phyloP scores from a whole-genome alignment of 2,888 invertebrate species.

The Polyommatus iphigenia region DNA sequence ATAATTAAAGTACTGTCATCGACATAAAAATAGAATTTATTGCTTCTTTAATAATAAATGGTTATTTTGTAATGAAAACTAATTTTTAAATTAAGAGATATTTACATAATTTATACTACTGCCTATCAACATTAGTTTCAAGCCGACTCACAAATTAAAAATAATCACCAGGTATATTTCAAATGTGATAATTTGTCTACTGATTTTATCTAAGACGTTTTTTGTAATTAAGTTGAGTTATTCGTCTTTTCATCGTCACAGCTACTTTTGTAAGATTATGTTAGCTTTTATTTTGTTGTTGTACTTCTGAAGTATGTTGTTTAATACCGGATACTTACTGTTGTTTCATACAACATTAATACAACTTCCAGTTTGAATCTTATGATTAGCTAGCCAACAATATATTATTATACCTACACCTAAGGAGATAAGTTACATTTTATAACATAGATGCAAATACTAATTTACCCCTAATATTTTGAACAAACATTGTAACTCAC shows the following conservation, averaged over 20 bases:
- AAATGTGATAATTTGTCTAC: background rate
- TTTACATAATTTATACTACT: background rate
- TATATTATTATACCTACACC: no score
- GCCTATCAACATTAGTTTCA: background rate
- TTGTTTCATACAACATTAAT: no score
- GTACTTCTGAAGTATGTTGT: no score
- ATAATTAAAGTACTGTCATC: background rate
- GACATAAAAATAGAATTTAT: background rate
- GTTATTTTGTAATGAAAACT: slow-evolving; percentile 2
- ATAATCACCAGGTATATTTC: slow-evolving; percentile 10
- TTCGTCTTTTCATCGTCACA: background rate
- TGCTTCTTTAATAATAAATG: background rate
- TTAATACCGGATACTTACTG: no score
- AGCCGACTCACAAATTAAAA: background rate
- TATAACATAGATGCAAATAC: no score
- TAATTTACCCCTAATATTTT: no score
- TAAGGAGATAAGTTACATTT: no score
- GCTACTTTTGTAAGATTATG: background rate
- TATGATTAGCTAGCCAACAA: no score
- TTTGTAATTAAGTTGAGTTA: background rate
- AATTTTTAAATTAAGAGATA: slow-evolving; percentile 5
- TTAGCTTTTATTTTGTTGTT: no score
- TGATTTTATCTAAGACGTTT: background rate
- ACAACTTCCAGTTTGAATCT: no score
- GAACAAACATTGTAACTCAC: no score